Conservation (phyloP, 2,888 invertebrate genomes). For the Hermaeophaga mercurialis region DNA sequence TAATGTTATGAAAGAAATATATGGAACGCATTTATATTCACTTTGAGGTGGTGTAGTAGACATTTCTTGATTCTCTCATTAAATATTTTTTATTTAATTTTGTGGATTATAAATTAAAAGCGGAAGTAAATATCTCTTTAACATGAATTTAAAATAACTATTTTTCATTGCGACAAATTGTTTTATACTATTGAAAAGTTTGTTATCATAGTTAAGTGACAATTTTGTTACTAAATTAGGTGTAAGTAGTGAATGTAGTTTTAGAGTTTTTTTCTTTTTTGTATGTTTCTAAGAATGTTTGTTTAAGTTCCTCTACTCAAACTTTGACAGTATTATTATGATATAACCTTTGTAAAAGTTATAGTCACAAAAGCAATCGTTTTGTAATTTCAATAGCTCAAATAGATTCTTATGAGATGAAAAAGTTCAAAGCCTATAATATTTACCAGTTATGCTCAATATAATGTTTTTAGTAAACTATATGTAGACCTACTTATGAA, state of each 20-base stretch:
- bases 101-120: too few species aligned
- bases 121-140: too few species aligned
- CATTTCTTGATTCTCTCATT: too few species aligned
- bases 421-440: background rate
- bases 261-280: background rate
- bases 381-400: background rate
- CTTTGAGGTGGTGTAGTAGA: background rate
- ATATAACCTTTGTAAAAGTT: background rate
- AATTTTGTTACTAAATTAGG: background rate
- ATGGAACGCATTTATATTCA: too few species aligned
- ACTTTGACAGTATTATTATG: constrained; percentile 1
- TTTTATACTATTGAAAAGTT: background rate
- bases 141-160: too few species aligned
- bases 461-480: background rate
- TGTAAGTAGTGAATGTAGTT: background rate
- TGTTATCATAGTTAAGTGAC: background rate
- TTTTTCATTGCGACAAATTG: too few species aligned
- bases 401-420: background rate
- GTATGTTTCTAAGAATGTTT: background rate
- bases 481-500: background rate
- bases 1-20: too few species aligned
- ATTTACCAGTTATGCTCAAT: constrained; percentile 2
- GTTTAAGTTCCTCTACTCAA: constrained; percentile 3
- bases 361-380: background rate
- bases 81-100: too few species aligned